These are phyloP conservation scores for Hydrolagus affinis DNA, from an alignment of 2,113 vertebrate species.

Conservation along the genomic window DNA sequence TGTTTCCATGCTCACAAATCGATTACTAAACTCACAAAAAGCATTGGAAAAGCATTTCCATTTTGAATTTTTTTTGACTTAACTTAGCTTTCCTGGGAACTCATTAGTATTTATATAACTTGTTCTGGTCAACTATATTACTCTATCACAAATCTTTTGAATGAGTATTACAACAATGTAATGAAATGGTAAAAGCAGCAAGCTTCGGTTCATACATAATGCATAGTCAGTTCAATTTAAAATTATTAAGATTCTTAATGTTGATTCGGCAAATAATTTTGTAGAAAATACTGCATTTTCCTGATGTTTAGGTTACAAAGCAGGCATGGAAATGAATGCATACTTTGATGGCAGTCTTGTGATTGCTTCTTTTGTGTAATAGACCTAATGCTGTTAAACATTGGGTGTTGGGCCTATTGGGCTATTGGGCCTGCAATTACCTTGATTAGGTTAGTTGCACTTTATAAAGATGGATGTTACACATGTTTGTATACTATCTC, in stretches of 20 bases:
- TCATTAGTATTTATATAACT: not conserved
- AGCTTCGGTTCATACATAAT: not conserved
- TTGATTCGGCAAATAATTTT: not conserved
- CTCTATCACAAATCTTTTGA: not conserved
- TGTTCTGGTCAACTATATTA: not conserved
- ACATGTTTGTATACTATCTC: no score
- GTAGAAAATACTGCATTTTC: not conserved
- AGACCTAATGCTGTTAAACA: not conserved
- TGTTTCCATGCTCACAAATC: no score
- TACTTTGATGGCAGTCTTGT: not conserved
- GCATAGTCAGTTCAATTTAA: not conserved
- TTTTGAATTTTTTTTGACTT: not conserved
- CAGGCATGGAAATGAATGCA: not conserved
- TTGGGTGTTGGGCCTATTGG: no score
- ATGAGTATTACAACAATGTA: not conserved
- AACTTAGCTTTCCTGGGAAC: not conserved
- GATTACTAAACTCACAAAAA: no score
- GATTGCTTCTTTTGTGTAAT: not conserved
- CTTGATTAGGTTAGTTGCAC: no score
- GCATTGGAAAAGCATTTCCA: no score
- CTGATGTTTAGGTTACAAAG: not conserved
- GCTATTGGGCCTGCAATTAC: no score
- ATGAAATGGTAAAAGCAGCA: not conserved
- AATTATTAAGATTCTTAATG: not conserved
- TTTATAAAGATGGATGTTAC: no score